Percentiles rank a stretch among this genome's conserved stretches.
These are phyloP conservation scores for Morone saxatilis DNA, from an alignment of 2,113 vertebrate genomes.

Conservation along the genomic window DNA sequence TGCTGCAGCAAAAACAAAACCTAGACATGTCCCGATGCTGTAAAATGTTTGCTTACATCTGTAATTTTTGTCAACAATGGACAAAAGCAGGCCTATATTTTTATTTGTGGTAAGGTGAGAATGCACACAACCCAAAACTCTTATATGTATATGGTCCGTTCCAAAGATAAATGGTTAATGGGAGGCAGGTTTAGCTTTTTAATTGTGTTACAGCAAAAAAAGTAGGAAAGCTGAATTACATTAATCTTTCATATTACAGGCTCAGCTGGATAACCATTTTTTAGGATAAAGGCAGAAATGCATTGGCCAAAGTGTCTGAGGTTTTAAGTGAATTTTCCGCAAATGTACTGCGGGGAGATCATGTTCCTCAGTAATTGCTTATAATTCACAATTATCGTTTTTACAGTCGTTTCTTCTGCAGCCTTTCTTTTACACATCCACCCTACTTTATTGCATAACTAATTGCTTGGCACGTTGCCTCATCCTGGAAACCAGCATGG, in stretches of 20 bases:
- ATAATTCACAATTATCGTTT: slow-evolving; percentile 39
- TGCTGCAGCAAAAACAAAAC: no score
- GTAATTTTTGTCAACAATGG: background rate
- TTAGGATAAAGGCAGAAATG: background rate
- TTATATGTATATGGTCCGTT: background rate
- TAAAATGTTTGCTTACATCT: background rate
- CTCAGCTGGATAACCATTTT: slow-evolving; percentile 17
- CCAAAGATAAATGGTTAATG: background rate
- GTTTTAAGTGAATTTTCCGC: slow-evolving; percentile 8
- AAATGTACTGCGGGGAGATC: slow-evolving; percentile 18
- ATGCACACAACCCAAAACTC: background rate
- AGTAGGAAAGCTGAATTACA: slow-evolving; percentile 2
- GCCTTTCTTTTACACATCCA: slow-evolving; percentile 48
- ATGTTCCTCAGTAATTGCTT: slow-evolving; percentile 30
- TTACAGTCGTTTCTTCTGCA: slow-evolving; percentile 18
- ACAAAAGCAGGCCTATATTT: background rate
- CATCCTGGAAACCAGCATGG: slow-evolving; percentile 16
- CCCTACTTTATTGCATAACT: slow-evolving; percentile 63
- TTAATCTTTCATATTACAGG: slow-evolving; percentile 14
- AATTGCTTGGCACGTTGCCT: slow-evolving; percentile 48
- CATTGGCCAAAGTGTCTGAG: background rate
- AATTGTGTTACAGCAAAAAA: slow-evolving; percentile 11
- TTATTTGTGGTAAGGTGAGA: background rate
- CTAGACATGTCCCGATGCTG: background rate
- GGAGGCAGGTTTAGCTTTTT: background rate